Percentiles rank a stretch among this genome's conserved stretches.
Evolutionary conservation across 37 sponge, comb jelly and placozoan genomes (phyloP).

Genomic region (Axinella damicornis): DNA sequence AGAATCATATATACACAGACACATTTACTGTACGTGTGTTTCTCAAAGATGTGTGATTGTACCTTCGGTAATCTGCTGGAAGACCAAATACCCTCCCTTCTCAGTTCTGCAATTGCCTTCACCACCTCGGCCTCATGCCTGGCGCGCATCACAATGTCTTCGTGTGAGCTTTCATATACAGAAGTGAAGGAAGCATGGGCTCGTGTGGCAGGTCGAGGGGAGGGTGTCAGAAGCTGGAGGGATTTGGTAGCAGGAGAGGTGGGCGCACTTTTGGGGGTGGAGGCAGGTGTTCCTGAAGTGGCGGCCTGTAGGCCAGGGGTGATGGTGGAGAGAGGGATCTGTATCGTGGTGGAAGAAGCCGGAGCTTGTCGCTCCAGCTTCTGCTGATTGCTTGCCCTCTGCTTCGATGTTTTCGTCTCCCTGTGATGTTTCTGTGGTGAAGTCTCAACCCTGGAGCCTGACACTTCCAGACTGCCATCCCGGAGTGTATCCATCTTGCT

Average conservation of each 20-base stretch:
- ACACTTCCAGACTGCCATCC: not conserved
- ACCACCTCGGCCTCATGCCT: constrained; percentile 92
- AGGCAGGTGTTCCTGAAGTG: not conserved
- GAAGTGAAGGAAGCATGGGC: constrained; percentile 50
- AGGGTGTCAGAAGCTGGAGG: not conserved
- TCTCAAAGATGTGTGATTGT: too few species aligned
- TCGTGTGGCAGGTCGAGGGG: constrained; percentile 43
- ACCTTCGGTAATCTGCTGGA: constrained; percentile 89
- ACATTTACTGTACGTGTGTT: too few species aligned
- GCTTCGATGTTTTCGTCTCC: not conserved
- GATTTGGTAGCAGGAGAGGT: constrained; percentile 11
- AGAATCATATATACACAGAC: too few species aligned
- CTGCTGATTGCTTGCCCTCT: not conserved
- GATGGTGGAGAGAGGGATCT: constrained; percentile 47
- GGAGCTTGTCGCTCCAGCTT: not conserved
- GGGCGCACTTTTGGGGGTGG: constrained; percentile 38
- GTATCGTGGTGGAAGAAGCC: constrained; percentile 28
- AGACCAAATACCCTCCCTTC: constrained; percentile 95
- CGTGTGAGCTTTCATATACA: constrained; percentile 82
- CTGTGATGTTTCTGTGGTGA: not conserved
- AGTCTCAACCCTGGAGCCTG: not conserved
- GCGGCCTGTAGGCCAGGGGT: constrained; percentile 1
- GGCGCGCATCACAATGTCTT: constrained; percentile 92
- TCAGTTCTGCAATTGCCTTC: constrained; percentile 86
- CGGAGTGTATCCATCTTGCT: not conserved